Evolutionary conservation across 2,113 vertebrate species (phyloP).

Genomic region (Melanotaenia duboulayi): DNA sequence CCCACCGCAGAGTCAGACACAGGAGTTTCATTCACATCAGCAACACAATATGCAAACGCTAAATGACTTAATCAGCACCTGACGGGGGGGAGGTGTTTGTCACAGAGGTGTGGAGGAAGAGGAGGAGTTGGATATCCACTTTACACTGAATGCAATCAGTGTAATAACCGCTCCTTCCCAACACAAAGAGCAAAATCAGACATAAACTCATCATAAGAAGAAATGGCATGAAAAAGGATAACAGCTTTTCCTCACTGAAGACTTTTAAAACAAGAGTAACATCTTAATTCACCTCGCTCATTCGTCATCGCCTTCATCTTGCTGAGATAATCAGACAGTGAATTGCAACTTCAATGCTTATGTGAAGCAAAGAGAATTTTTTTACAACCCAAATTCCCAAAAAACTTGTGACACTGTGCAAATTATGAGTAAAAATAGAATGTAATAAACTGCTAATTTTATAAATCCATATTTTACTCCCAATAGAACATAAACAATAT

Average conservation of each 20-base stretch:
- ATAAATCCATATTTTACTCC: too few species aligned
- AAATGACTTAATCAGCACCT: slow-evolving; percentile 48
- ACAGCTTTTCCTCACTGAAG: background rate
- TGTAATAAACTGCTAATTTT: too few species aligned
- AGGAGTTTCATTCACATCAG: slow-evolving; percentile 53
- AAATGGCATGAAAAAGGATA: background rate
- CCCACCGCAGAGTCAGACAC: slow-evolving; percentile 52
- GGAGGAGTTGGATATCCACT: slow-evolving; percentile 33
- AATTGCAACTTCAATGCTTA: too few species aligned
- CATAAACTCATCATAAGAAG: background rate
- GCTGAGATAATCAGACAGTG: too few species aligned
- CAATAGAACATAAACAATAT: too few species aligned
- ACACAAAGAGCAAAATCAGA: slow-evolving; percentile 7
- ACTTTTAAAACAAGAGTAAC: too few species aligned
- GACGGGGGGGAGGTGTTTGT: slow-evolving; percentile 18
- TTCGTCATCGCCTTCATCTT: too few species aligned
- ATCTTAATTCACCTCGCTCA: too few species aligned
- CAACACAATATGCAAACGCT: slow-evolving; percentile 54
- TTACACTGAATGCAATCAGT: slow-evolving; percentile 42
- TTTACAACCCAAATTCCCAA: too few species aligned
- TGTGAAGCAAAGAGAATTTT: too few species aligned
- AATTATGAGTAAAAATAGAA: too few species aligned
- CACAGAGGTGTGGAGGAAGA: background rate
- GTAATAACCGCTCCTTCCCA: slow-evolving; percentile 20
- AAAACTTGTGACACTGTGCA: too few species aligned